Evolutionary conservation across 2,113 vertebrate species (phyloP), one percentile per base, ranked within the genome.

Genomic region (Sorex fumeus): DNA sequence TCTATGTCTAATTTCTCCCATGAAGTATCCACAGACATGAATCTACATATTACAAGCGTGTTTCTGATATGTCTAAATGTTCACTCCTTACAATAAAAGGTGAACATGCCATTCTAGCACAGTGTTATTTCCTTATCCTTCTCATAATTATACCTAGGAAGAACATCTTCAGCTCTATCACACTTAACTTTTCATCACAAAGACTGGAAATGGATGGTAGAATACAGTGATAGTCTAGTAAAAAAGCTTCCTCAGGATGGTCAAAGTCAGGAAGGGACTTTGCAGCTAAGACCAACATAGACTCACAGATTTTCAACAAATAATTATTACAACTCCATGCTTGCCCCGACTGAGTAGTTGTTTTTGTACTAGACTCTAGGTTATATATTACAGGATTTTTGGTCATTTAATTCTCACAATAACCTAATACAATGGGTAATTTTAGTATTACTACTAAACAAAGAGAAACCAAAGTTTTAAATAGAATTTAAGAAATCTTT

Each of bases 381-480:
- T 21, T 85, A 10, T 47, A 21, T 67, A 79, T 86, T 84, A 84
- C 34, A 34, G 11, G 66, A 45, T 30, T 5, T 79, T 32, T 90
- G 30, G 67, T 78, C 32, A 89, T 80, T 96, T 94, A 75, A 76
- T 43, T 70, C 30, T 93, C 32, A 66, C 40, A 90, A 75, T 8
- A 62, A 40, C 18, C 9, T 16, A 71, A 36, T n/a, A 16, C 81
- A 90, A 32, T 81, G 25, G 8, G 6, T 75, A 64, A 3, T 80
- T 8, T 84, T 93, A 45, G 34, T 10, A 45, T 92, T 83, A 5
- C 3, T 84, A 27, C 45, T 80, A 91, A 89, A 64, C 62, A 95
- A 93, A 93, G 47, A 76, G 10, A 83, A 95, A 92, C 90, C 1
- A 45, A 93, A 66, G 36, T 8, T 3, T 91, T 79, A 87, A 74